Evolutionary conservation across 2,888 invertebrate species (phyloP), one percentile per base, ranked within the genome.

Genomic region (Actias luna): DNA sequence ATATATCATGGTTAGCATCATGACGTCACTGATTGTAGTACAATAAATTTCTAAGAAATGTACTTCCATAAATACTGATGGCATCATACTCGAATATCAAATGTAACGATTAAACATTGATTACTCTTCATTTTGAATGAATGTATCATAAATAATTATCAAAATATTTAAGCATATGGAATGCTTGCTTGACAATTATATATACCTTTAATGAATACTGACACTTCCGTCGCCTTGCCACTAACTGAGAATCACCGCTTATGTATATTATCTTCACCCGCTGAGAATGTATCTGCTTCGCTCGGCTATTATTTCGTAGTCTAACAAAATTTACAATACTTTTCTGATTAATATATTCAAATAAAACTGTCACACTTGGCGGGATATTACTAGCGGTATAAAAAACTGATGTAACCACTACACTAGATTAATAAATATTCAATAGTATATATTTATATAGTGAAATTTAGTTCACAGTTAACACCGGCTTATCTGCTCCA

Each of bases 221-320:
- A 89, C 87, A 88, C 82, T 81, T 83, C 85, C 76, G 80, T 82
- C 87, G 89, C 89, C 92, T 89, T 92, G 92, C 91, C 92, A 92
- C 92, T 92, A 92, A 92, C 92, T 89, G 82, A 87, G 85, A 77
- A 84, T 82, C 88, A 91, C 89, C 75, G 92, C 92, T 92, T 92
- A 81, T 84, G 81, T 89, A 85, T 87, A 85, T 87, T 84, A 83
- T 87, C 89, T 89, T 88, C 88, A 87, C 85, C 84, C 80, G 91
- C 92, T 92, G 90, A 90, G 91, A 89, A 91, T 92, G 92, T 79
- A n/a, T 90, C 90, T 89, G 92, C 92, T 92, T 92, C 85, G 90
- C 88, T 85, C 87, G 87, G 85, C 86, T 85, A 77, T 29, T 29
- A 22, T 55, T 83, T 79, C 79, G 72, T 81, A 78, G 71, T 73